phyloP scores from a whole-genome alignment of 2,113 vertebrate genomes.

The Fregata magnificens region DNA sequence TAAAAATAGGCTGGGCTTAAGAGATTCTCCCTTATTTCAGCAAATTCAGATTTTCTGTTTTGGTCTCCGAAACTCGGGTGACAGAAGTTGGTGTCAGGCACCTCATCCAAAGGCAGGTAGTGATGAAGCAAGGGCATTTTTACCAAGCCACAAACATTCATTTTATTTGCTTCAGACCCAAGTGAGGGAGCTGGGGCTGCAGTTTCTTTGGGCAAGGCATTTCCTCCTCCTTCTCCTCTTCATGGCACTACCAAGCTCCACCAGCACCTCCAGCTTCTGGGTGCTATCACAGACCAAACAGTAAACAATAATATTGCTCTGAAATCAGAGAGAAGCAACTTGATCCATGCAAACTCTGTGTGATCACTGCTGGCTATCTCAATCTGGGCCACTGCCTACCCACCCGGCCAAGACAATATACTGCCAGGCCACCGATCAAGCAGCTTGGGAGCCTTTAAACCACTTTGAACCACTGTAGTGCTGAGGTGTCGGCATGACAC shows the following conservation, averaged over 20 bases:
- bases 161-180: background rate
- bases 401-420: background rate
- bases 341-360: background rate
- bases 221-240: background rate
- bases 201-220: background rate
- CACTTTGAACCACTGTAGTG: background rate
- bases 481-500: background rate
- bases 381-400: background rate
- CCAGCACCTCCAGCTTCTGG: background rate
- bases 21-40: background rate
- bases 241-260: background rate
- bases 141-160: background rate
- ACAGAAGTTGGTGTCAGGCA: background rate
- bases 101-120: background rate
- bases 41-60: background rate
- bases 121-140: background rate
- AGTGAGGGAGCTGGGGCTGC: background rate
- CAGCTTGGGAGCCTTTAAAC: background rate
- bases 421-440: background rate
- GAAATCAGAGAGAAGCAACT: background rate
- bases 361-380: background rate
- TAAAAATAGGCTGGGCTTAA: slow-evolving; percentile 17
- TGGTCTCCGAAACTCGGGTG: background rate
- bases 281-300: background rate
- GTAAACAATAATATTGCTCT: background rate